phyloP scores from a whole-genome alignment of 2,797 vertebrate genomes.

The Epinephelus coioides region DNA sequence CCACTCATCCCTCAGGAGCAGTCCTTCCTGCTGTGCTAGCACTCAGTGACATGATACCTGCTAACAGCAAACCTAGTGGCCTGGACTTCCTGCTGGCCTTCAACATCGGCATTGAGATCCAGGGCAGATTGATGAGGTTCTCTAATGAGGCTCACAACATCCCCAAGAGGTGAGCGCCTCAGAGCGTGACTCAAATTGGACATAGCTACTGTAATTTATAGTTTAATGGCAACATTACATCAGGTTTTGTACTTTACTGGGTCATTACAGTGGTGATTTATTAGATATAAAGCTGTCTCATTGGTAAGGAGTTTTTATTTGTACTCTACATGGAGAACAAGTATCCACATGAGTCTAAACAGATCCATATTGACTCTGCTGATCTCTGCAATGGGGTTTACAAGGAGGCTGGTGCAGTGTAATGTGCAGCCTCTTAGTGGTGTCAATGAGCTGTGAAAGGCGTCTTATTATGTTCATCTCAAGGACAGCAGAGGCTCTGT shows the following conservation, averaged over 20 bases:
- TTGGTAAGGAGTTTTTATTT: neutral
- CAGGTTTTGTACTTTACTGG: neutral
- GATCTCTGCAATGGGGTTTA: constrained; percentile 37
- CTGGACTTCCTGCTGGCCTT: constrained; percentile 90
- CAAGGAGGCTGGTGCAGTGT: neutral
- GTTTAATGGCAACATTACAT: neutral
- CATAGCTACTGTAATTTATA: neutral
- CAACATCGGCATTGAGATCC: constrained; percentile 92
- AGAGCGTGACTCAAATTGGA: neutral
- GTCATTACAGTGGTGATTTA: neutral
- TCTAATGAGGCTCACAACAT: constrained; percentile 90
- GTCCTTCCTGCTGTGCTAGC: constrained; percentile 91
- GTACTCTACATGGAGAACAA: neutral
- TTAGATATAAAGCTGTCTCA: constrained; percentile 17
- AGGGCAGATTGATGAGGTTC: constrained; percentile 92
- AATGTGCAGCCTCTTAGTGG: constrained; percentile 35
- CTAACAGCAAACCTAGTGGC: constrained; percentile 85
- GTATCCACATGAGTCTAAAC: neutral
- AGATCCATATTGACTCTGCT: constrained; percentile 34
- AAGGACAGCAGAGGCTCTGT: constrained; percentile 43
- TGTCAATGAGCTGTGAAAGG: constrained; percentile 57
- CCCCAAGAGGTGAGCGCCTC: constrained; percentile 87
- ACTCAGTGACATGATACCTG: constrained; percentile 89
- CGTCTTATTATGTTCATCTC: constrained; percentile 24
- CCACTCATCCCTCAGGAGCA: constrained; percentile 92